Evolutionary conservation across 37 sponge, comb jelly and placozoan species (phyloP).

Genomic region (Spongilla lacustris): DNA sequence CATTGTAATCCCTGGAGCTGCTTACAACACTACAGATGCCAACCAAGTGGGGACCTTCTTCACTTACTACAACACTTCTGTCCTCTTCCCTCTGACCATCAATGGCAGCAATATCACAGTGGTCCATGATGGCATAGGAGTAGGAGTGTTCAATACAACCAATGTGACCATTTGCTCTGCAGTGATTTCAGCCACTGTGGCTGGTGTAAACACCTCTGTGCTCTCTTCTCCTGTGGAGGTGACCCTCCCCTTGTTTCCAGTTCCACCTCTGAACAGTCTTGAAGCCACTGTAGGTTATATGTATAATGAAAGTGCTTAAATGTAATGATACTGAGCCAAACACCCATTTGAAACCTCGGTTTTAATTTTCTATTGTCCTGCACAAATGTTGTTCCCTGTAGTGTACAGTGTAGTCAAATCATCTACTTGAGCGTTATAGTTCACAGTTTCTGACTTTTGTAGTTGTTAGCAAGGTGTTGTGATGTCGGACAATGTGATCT

Average conservation of each 20-base stretch:
- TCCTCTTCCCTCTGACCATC: constrained; percentile 31
- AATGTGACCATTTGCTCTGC: constrained; percentile 19
- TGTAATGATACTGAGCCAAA: too few species aligned
- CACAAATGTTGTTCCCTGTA: too few species aligned
- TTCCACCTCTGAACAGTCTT: background rate
- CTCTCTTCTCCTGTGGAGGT: constrained; percentile 28
- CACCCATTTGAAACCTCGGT: too few species aligned
- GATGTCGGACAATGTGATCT: too few species aligned
- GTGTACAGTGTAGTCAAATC: too few species aligned
- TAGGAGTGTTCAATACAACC: too few species aligned
- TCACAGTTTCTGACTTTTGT: too few species aligned
- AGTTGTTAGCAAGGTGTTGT: too few species aligned
- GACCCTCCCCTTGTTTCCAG: background rate
- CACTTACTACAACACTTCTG: constrained; percentile 20
- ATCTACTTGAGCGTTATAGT: too few species aligned
- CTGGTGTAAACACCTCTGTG: constrained; percentile 1
- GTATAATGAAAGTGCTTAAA: too few species aligned
- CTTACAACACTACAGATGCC: background rate
- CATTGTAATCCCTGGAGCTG: constrained; percentile 24
- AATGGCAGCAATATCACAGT: background rate
- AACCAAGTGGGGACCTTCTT: constrained; percentile 22
- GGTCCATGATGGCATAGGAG: background rate
- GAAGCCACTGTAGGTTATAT: background rate
- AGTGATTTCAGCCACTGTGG: constrained; percentile 27
- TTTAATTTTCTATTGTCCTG: too few species aligned